Conservation (phyloP, 2,113 vertebrate genomes). For the Nipponia nippon region DNA sequence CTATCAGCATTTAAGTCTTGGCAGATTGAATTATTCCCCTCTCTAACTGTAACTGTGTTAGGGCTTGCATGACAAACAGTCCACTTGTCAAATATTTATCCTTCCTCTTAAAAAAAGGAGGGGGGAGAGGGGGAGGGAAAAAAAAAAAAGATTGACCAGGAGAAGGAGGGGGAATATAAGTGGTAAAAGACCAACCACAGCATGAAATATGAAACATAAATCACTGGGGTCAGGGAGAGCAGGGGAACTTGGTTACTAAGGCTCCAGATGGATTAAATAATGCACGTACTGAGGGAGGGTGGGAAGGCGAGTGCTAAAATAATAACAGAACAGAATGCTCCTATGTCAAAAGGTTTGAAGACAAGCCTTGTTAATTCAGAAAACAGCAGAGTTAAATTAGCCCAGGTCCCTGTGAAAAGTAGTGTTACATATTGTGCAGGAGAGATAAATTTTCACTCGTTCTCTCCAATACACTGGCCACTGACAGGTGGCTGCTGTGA, state of each 20-base stretch:
- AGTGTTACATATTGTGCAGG: slow-evolving; percentile 61
- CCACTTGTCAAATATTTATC: slow-evolving; percentile 65
- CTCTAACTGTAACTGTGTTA: slow-evolving; percentile 46
- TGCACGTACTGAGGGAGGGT: slow-evolving; percentile 57
- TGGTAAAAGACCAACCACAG: slow-evolving; percentile 49
- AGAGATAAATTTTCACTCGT: slow-evolving; percentile 74
- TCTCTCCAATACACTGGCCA: slow-evolving; percentile 39
- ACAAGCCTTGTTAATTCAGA: slow-evolving; percentile 76
- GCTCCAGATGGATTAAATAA: slow-evolving; percentile 73
- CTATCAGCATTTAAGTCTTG: slow-evolving; percentile 53
- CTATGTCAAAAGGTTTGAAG: slow-evolving; percentile 68
- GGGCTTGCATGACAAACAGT: slow-evolving; percentile 55
- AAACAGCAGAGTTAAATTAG: slow-evolving; percentile 76
- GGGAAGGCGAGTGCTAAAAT: slow-evolving; percentile 54
- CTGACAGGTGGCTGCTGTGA: slow-evolving; percentile 76
- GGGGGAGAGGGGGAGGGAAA: neutral
- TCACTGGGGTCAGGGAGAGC: slow-evolving; percentile 54
- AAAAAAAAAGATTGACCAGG: neutral
- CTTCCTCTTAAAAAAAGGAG: neutral
- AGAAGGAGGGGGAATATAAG: neutral
- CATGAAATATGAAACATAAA: slow-evolving; percentile 63
- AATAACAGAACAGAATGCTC: slow-evolving; percentile 65
- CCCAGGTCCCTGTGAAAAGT: slow-evolving; percentile 58
- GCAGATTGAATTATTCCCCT: slow-evolving; percentile 54
- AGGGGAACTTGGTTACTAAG: slow-evolving; percentile 57